phyloP scores from a whole-genome alignment of 2,113 vertebrate genomes.

The Neolamprologus hecqui region DNA sequence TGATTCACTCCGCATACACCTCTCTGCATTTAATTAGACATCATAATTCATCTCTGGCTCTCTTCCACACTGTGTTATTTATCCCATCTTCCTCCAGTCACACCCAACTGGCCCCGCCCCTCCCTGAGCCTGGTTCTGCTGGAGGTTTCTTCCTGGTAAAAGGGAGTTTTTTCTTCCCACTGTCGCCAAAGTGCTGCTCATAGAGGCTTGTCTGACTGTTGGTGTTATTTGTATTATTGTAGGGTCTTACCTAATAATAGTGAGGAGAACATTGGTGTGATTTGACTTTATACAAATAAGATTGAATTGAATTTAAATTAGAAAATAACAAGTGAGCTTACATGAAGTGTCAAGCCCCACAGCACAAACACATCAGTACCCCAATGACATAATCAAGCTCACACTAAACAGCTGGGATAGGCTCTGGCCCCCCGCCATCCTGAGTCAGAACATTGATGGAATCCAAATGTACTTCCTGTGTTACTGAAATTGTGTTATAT shows the following conservation, averaged over 20 bases:
- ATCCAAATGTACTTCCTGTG: not conserved
- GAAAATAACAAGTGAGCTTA: not conserved
- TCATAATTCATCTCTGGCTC: not conserved
- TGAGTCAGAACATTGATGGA: not conserved
- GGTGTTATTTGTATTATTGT: not conserved
- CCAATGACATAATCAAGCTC: not conserved
- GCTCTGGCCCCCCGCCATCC: not conserved
- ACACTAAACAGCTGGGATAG: not conserved
- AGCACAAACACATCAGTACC: not conserved
- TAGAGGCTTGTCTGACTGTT: rapidly evolving
- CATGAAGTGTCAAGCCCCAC: not conserved
- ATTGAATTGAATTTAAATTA: not conserved
- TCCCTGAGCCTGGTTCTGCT: not conserved
- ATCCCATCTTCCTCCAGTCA: not conserved
- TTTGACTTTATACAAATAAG: not conserved
- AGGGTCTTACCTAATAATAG: not conserved
- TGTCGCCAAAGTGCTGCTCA: not conserved
- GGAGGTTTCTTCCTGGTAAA: not conserved
- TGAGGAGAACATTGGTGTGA: not conserved
- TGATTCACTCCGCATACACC: not conserved
- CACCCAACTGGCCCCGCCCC: not conserved
- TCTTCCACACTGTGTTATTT: not conserved
- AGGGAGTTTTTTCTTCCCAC: not conserved
- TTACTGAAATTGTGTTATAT: not conserved
- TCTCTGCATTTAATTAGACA: not conserved